phyloP scores from a whole-genome alignment of 30 jellyfish, hydroid and myxozoan species.

The Aurelia aurita complex sp. Pacific region DNA sequence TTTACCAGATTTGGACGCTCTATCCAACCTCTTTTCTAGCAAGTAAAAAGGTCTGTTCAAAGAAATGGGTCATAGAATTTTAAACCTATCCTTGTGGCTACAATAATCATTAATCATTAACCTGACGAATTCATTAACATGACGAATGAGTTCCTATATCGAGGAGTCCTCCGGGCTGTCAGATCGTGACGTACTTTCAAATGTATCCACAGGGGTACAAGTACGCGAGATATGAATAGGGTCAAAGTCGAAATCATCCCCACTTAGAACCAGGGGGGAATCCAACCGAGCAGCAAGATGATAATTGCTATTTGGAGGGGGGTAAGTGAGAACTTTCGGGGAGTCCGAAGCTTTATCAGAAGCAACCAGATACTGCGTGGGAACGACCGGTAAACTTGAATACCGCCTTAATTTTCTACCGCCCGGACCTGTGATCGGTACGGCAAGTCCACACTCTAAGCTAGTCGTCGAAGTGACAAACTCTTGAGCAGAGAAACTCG shows the following conservation, averaged over 20 bases:
- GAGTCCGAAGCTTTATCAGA: slow-evolving; percentile 49
- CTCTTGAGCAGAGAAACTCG: slow-evolving; percentile 13
- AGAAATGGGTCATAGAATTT: no score
- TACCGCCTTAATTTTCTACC: slow-evolving; percentile 68
- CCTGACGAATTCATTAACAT: no score
- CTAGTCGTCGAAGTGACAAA: neutral
- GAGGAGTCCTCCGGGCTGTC: slow-evolving; percentile 59
- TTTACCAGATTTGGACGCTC: no score
- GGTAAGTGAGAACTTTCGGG: slow-evolving; percentile 63
- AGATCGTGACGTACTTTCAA: slow-evolving; percentile 10
- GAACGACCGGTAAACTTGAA: slow-evolving; percentile 92
- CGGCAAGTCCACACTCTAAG: slow-evolving; percentile 8
- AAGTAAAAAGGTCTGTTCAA: no score
- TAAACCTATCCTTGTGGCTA: no score
- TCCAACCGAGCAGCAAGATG: slow-evolving; percentile 25
- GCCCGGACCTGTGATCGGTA: slow-evolving; percentile 31
- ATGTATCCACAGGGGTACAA: slow-evolving; percentile 84
- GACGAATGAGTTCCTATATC: neutral
- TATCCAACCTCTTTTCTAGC: no score
- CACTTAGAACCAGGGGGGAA: slow-evolving; percentile 31
- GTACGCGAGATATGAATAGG: slow-evolving; percentile 84
- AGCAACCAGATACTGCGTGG: slow-evolving; percentile 89
- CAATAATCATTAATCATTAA: no score
- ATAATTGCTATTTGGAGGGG: slow-evolving; percentile 64
- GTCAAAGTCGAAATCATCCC: slow-evolving; percentile 62